A percentile compares a stretch with the other conserved stretches of the same genome.
Evolutionary conservation across 1,140 invertebrate genomes (phyloP).

Genomic region (Pogonomyrmex californicus): DNA sequence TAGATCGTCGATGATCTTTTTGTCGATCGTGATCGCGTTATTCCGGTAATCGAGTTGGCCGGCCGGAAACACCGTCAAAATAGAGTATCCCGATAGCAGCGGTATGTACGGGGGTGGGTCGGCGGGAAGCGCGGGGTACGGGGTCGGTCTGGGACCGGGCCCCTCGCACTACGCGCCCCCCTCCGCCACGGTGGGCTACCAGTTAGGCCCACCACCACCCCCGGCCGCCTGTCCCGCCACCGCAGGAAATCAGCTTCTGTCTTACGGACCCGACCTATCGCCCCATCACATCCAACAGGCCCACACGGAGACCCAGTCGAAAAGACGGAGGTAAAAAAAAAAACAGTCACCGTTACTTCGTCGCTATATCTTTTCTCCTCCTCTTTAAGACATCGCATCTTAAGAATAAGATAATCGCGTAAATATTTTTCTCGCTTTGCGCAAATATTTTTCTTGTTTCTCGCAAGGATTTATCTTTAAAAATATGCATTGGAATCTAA

Average conservation of each 20-base stretch:
- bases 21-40: background rate
- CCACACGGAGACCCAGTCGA: slow-evolving; percentile 85
- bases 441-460: background rate
- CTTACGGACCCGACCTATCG: slow-evolving; percentile 82
- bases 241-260: slow-evolving; percentile 84
- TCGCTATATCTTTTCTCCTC: background rate
- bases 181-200: slow-evolving; percentile 84
- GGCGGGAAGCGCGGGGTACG: slow-evolving; percentile 82
- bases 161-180: slow-evolving; percentile 87
- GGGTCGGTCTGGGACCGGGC: slow-evolving; percentile 82
- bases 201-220: slow-evolving; percentile 82
- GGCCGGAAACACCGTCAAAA: slow-evolving; percentile 78
- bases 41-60: background rate
- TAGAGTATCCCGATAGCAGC: slow-evolving; percentile 84
- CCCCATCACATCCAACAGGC: slow-evolving; percentile 84
- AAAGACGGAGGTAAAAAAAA: slow-evolving; percentile 86
- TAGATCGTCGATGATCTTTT: background rate
- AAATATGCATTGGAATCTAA: background rate
- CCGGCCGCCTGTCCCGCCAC: slow-evolving; percentile 74
- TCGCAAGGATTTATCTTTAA: background rate
- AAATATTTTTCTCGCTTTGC: background rate
- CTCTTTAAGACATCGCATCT: background rate
- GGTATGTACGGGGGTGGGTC: slow-evolving; percentile 87
- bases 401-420: background rate
- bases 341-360: background rate